Base-by-base conservation (phyloP, 2,113 vertebrate species). In the Rhea americana region DNA sequence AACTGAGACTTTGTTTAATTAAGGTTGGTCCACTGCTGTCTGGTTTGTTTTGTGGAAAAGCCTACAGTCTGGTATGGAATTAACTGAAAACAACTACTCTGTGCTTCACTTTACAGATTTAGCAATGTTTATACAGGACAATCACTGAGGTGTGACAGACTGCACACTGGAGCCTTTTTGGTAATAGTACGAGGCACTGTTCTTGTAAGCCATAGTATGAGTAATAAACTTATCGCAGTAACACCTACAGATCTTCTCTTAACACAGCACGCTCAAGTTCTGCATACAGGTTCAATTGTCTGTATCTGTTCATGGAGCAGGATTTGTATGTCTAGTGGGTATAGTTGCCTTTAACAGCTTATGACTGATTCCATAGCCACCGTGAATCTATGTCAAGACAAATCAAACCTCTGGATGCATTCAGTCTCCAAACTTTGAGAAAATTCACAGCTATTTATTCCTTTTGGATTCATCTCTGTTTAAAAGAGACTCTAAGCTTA, bases 1-100 rank as follows among this genome's bases (percentile, higher is more conserved):
- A 93, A 78, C 47, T n/a, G 32, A 95, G 91, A 91, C 91, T 89
- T 90, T 94, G 95, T 94, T 95, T 95, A 94, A 93, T 92, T 92
- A 97, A 88, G 87, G 25, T 74, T 91, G 84, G 53, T 89, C 94
- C 81, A 73, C 91, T 90, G 63, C 35, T 88, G 92, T 96, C 82
- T 86, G 73, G 90, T 93, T 96, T 95, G 79, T 75, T 95, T 91
- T 78, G 88, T 70, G 68, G 66, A 84, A 92, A 86, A 94, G 61
- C 59, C 94, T 87, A 83, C 85, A 78, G 85, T 86, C 93, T 89
- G 65, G 35, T 79, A 72, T 30, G 39, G 81, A 92, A 84, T 93
- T 85, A 82, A 87, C 56, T 87, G 84, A 82, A 93, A 96, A 67
- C 18, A 94, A 93, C 66, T 81, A 66, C 71, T 55, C 79, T 75